phyloP scores from a whole-genome alignment of 2,113 vertebrate species.

The Caranx melampygus region DNA sequence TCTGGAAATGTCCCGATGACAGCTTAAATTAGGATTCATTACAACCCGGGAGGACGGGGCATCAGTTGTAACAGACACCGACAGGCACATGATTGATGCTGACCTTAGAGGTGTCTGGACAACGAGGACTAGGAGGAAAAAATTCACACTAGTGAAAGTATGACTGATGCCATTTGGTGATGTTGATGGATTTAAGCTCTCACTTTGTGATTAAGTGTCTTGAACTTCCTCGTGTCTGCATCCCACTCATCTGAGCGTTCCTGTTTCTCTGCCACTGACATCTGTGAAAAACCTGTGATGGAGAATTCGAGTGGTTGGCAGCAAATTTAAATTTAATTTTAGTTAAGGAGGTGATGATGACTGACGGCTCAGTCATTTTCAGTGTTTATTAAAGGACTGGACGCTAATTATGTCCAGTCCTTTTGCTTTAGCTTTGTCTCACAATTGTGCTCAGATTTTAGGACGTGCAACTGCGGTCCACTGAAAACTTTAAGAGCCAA shows the following conservation, averaged over 20 bases:
- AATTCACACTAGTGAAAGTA: slow-evolving; percentile 21
- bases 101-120: slow-evolving; percentile 44
- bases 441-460: not conserved
- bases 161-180: slow-evolving; percentile 42
- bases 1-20: slow-evolving; percentile 36
- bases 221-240: slow-evolving; percentile 1
- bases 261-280: not conserved
- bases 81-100: slow-evolving; percentile 58
- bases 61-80: slow-evolving; percentile 35
- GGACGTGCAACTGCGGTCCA: not conserved
- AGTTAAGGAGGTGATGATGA: not conserved
- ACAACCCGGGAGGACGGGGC: slow-evolving; percentile 10
- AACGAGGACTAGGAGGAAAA: not conserved
- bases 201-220: slow-evolving; percentile 41
- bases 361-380: not conserved
- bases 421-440: not conserved
- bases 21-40: slow-evolving; percentile 63
- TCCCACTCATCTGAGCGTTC: slow-evolving; percentile 15
- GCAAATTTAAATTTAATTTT: slow-evolving; percentile 24
- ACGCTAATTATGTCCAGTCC: not conserved
- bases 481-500: not conserved
- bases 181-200: slow-evolving; percentile 43
- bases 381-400: not conserved
- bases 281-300: not conserved
- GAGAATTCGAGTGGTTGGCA: not conserved